Base-by-base conservation (phyloP, 1,140 invertebrate genomes). In the Ganaspis sp. region DNA sequence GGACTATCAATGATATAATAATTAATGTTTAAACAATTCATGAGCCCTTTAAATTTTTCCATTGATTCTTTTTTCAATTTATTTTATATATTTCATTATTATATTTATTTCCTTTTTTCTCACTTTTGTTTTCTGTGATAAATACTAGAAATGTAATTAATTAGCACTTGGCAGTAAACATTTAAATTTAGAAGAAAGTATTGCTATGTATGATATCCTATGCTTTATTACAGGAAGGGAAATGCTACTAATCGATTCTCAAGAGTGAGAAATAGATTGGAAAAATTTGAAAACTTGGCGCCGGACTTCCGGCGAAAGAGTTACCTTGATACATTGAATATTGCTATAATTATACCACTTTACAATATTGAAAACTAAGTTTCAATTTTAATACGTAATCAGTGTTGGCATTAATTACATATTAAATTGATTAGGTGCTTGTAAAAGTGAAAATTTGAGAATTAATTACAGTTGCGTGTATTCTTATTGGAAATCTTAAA, bases 291-390 rank as follows among this genome's bases (percentile, higher is more conserved):
- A 84, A 82, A 78, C 53, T 38, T 29, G 26, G n/a, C 38, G 29
- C 76, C 79, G 84, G 85, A 85, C 75, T 71, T 86, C 85, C 83
- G 84, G 69, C 70, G 74, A 86, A 34, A 79, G 26, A 74, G 15
- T 73, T 34, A 70, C 58, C 71, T 69, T 53, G 26, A 42, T 83
- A 78, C 53, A 72, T 21, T 76, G 75, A 73, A 58, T n/a, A n/a
- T 74, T n/a, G 54, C 54, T 11, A 58, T 4, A 26, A 58, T 23
- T 21, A 15, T 21, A 23, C 2, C n/a, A n/a, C n/a, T n/a, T n/a
- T n/a, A n/a, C n/a, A n/a, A n/a, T n/a, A n/a, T 15, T 58, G 11
- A 9, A 58, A 23, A 58, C 1, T 12, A 45, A 4, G n/a, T 45
- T 45, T 45, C n/a, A 34, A 34, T 34, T 34, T 34, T 34, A 34